Percentiles rank a stretch among this genome's conserved stretches.
Conservation (phyloP, 2,888 invertebrate genomes). For the Priocnemis perturbator region DNA sequence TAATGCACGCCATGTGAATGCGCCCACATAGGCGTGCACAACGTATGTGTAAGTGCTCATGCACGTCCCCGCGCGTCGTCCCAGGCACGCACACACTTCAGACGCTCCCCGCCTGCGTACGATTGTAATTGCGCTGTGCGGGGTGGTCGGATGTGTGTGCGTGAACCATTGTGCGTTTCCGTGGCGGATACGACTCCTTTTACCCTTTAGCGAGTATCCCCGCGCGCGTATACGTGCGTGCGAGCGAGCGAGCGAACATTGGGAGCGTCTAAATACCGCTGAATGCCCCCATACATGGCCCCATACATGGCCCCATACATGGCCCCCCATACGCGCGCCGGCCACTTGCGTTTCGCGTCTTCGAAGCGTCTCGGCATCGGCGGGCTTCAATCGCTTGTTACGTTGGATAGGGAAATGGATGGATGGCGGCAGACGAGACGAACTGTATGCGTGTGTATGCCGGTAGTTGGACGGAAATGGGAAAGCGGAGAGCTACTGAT, state of each 20-base stretch:
- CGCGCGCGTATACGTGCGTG: slow-evolving; percentile 31
- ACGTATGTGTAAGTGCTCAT: slow-evolving; percentile 34
- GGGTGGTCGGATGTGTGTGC: slow-evolving; percentile 30
- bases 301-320: too few relatives aligned
- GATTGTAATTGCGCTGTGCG: slow-evolving; percentile 53
- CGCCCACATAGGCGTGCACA: slow-evolving; percentile 33
- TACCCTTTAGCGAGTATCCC: slow-evolving; percentile 48
- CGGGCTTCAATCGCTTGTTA: too few relatives aligned
- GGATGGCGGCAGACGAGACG: too few relatives aligned
- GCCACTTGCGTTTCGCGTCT: too few relatives aligned
- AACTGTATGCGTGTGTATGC: too few relatives aligned
- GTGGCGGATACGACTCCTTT: slow-evolving; percentile 60
- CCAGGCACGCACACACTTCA: slow-evolving; percentile 40
- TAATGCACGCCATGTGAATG: slow-evolving; percentile 29
- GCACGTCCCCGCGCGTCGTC: not conserved
- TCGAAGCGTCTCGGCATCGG: too few relatives aligned
- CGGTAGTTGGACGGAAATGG: too few relatives aligned
- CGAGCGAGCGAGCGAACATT: not conserved
- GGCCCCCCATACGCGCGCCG: too few relatives aligned
- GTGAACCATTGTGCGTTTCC: slow-evolving; percentile 56
- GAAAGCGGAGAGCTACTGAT: too few relatives aligned
- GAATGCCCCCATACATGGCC: too few relatives aligned
- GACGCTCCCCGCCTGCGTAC: slow-evolving; percentile 16
- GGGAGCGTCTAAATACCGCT: too few relatives aligned
- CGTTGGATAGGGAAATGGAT: too few relatives aligned